These are phyloP conservation scores for Lamproptera curius DNA, from an alignment of 2,888 invertebrate species.

Conservation along the genomic window DNA sequence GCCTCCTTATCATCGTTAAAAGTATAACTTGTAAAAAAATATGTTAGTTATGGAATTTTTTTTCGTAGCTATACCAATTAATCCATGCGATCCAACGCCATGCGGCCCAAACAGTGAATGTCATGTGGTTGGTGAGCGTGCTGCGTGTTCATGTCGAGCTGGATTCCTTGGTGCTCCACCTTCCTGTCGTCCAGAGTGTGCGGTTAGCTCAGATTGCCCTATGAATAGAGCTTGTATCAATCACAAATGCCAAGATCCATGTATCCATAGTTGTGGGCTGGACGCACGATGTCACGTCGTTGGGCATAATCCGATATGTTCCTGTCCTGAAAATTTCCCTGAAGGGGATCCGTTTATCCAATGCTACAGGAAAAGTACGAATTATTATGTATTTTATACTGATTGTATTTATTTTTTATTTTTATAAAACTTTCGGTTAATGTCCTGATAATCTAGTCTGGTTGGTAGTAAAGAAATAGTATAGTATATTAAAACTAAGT, in stretches of 20 bases:
- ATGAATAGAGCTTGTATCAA: slow-evolving; percentile 85
- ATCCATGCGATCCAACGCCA: slow-evolving; percentile 87
- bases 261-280: slow-evolving; percentile 86
- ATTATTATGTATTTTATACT: too few species aligned
- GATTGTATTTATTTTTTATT: too few species aligned
- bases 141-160: slow-evolving; percentile 84
- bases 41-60: not conserved
- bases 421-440: too few species aligned
- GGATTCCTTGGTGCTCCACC: slow-evolving; percentile 86
- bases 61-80: slow-evolving; percentile 41
- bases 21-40: too few species aligned
- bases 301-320: slow-evolving; percentile 88
- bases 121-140: slow-evolving; percentile 82
- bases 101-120: slow-evolving; percentile 89
- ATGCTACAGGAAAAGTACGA: slow-evolving; percentile 75
- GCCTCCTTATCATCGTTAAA: too few species aligned
- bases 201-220: slow-evolving; percentile 87
- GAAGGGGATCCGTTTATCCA: slow-evolving; percentile 88
- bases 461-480: too few species aligned
- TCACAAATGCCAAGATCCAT: slow-evolving; percentile 87
- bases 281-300: slow-evolving; percentile 88
- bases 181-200: slow-evolving; percentile 86
- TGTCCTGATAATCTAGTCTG: too few species aligned
- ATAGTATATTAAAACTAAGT: too few species aligned
- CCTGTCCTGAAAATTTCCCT: slow-evolving; percentile 81